These are phyloP conservation scores for Morinoia aosen DNA, from an alignment of 2,888 invertebrate genomes.

Conservation along the genomic window DNA sequence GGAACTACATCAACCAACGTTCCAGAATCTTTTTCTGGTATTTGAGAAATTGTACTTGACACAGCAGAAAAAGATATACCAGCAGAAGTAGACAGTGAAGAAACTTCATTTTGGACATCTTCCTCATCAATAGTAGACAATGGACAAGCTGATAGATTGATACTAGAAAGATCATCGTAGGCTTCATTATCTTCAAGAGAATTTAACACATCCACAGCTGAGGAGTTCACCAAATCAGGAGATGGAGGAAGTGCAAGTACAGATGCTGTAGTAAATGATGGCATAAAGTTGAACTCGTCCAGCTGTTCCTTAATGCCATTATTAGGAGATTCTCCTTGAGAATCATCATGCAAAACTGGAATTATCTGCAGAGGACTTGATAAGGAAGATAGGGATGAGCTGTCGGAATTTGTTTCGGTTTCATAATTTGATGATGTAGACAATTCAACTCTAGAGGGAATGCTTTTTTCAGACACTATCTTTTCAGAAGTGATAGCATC, in stretches of 20 bases:
- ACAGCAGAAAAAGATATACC: constrained; percentile 31
- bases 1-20: neutral
- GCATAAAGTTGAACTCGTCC: constrained; percentile 14
- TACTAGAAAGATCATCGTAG: constrained; percentile 35
- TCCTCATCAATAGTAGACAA: constrained; percentile 24
- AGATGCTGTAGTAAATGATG: constrained; percentile 47
- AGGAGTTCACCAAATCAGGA: constrained; percentile 1
- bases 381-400: constrained; percentile 44
- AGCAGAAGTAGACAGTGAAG: neutral
- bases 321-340: neutral
- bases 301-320: constrained; percentile 23
- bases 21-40: neutral
- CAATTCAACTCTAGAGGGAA: neutral
- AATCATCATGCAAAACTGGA: neutral
- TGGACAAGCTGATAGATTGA: constrained; percentile 21
- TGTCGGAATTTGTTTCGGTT: constrained; percentile 34
- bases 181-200: constrained; percentile 45
- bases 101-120: constrained; percentile 12
- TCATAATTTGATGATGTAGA: constrained; percentile 41
- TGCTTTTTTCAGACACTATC: neutral
- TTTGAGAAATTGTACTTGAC: neutral
- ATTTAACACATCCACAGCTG: constrained; percentile 42
- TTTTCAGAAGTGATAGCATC: neutral
- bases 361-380: constrained; percentile 39
- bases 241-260: constrained; percentile 39